Evolutionary conservation across 1,140 invertebrate genomes (phyloP).

Genomic region (Phthorimaea operculella): DNA sequence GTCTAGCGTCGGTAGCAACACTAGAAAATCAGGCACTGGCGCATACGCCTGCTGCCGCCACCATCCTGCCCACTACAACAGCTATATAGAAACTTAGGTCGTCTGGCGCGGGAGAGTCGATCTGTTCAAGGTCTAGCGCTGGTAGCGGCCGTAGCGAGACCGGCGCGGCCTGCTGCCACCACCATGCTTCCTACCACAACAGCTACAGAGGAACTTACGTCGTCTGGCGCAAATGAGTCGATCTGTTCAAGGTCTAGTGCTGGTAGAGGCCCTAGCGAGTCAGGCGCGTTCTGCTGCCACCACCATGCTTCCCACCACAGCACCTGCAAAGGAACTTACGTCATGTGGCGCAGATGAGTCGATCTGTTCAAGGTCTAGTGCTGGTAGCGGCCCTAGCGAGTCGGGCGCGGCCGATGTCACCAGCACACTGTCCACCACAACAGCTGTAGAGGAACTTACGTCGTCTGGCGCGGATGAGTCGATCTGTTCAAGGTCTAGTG

Average conservation of each 20-base stretch:
- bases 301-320: constrained; percentile 53
- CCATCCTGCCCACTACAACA: too few species aligned
- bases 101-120: constrained; percentile 36
- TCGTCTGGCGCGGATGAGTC: constrained; percentile 41
- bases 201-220: constrained; percentile 46
- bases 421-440: constrained; percentile 57
- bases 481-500: constrained; percentile 42
- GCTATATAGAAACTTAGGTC: constrained; percentile 47
- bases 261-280: constrained; percentile 26
- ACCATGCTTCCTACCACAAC: constrained; percentile 55
- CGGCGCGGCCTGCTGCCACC: constrained; percentile 32
- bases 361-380: constrained; percentile 43
- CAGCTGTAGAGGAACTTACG: constrained; percentile 34
- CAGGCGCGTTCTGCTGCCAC: constrained; percentile 30
- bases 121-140: constrained; percentile 40
- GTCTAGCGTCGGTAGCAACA: constrained; percentile 30
- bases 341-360: constrained; percentile 40
- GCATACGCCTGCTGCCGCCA: too few species aligned
- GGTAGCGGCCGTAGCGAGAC: constrained; percentile 29
- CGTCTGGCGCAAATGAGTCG: constrained; percentile 36
- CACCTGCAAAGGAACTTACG: constrained; percentile 46
- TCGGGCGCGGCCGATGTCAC: constrained; percentile 26
- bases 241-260: constrained; percentile 43
- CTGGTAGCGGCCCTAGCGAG: constrained; percentile 20
- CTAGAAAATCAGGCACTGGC: constrained; percentile 24